Conservation (phyloP, 2,113 vertebrate genomes). For the Erythrocercus mccallii region DNA sequence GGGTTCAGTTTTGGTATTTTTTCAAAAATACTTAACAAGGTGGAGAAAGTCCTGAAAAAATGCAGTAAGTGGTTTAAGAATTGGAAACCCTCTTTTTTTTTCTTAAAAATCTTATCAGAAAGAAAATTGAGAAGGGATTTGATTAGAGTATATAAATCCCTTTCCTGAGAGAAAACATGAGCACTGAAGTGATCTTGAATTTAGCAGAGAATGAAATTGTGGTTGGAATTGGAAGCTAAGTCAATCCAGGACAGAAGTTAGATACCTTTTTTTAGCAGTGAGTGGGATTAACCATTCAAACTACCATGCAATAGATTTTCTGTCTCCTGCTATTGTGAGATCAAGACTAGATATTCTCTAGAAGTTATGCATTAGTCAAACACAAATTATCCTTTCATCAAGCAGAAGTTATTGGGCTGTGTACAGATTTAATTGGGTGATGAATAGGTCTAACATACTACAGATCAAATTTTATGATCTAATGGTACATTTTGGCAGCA, state of each 20-base stretch:
- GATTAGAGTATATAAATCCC: neutral
- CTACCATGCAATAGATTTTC: neutral
- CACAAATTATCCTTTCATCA: conserved; percentile 48
- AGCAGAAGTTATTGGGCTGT: neutral
- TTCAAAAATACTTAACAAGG: neutral
- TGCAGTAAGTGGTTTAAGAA: neutral
- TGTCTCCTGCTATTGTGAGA: conserved; percentile 22
- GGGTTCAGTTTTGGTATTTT: neutral
- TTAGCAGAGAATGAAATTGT: neutral
- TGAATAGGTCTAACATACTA: conserved; percentile 5
- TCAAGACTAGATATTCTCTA: conserved; percentile 24
- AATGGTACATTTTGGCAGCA: neutral
- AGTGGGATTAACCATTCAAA: neutral
- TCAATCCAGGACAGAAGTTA: neutral
- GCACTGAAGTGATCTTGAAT: neutral
- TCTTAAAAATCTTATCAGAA: neutral
- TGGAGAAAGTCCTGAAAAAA: neutral
- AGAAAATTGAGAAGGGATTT: neutral
- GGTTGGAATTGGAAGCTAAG: neutral
- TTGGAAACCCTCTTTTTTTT: neutral
- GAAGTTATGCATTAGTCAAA: conserved; percentile 15
- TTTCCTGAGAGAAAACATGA: neutral
- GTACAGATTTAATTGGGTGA: conserved; percentile 26
- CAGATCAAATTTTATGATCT: conserved; percentile 25
- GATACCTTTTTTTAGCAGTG: neutral